Base-by-base conservation (phyloP, 2,113 vertebrate species). In the Hyaena hyaena region DNA sequence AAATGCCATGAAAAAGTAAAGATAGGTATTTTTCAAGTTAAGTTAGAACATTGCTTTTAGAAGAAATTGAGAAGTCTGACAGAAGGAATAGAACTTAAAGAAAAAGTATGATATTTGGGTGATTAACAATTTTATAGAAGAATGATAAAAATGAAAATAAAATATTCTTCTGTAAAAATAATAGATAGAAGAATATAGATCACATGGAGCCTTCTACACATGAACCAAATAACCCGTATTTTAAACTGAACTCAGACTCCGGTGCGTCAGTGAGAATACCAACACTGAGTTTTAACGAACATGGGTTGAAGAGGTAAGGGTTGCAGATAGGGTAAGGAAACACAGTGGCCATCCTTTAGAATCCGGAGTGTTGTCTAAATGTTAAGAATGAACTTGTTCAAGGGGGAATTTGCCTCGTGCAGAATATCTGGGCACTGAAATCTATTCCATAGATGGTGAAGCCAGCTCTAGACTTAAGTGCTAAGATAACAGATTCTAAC, bases 21-120 rank as follows among this genome's bases (percentile, higher is more conserved):
- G 68, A 23, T 19, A 48, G 5, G 9, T 73, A 45, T 81, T 88
- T 84, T 93, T 87, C 50, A 93, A 69, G 65, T 87, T 50, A 95
- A 58, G 84, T 66, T 58, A 45, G 28, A 89, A 66, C 12, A 93
- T 88, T 90, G 88, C 9, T 82, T 82, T 33, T 68, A 69, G 31
- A 71, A 79, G n/a, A 96, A 71, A 89, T 61, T 89, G 5, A 65
- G 23, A 12, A 66, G 10, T 73, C n/a, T 65, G 28, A 61, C 61
- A 50, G 85, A 71, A 93, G 3, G 17, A 2, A 61, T 17, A 84
- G 35, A 58, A 55, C 92, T 14, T 28, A 66, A 69, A 85, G 65
- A 16, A 48, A 88, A 95, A n/a, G 31, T 33, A 81, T 88, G 66
- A 81, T 73, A 71, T 81, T 53, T 76, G 80, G 12, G 7, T 84